A percentile compares a stretch with the other conserved stretches of the same genome.
phyloP scores from a whole-genome alignment of 2,113 vertebrate genomes.

The Mobula hypostoma region DNA sequence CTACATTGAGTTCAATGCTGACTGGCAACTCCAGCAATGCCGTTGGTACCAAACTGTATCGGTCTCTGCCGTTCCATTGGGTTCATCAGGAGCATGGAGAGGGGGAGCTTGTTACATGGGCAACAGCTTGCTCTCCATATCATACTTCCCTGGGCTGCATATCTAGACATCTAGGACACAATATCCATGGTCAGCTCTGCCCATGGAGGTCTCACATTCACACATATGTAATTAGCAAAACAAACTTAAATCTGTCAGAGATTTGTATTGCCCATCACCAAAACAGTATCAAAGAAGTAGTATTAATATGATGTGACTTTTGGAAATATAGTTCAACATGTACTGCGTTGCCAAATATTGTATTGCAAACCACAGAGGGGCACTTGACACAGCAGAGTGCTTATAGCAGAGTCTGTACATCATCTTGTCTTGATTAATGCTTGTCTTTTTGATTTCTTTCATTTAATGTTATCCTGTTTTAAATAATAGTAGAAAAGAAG shows the following conservation, averaged over 20 bases:
- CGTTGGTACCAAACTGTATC: too few relatives aligned
- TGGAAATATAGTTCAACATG: constrained; percentile 14
- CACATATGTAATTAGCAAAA: constrained; percentile 39
- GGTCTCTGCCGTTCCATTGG: too few relatives aligned
- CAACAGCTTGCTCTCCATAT: too few relatives aligned
- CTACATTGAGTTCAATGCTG: too few relatives aligned
- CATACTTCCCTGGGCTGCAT: too few relatives aligned
- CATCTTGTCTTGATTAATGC: constrained; percentile 13
- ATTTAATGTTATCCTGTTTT: background rate
- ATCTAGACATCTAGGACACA: too few relatives aligned
- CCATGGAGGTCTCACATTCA: too few relatives aligned
- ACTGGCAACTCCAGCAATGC: too few relatives aligned
- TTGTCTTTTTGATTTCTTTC: constrained; percentile 28
- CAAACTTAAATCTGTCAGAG: constrained; percentile 15
- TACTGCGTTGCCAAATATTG: background rate
- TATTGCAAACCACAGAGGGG: constrained; percentile 8
- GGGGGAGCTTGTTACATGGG: too few relatives aligned
- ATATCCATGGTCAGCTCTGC: too few relatives aligned
- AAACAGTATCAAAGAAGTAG: background rate
- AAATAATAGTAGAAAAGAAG: background rate
- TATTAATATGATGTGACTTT: background rate
- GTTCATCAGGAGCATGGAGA: too few relatives aligned
- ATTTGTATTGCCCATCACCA: background rate
- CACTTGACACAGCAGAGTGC: background rate
- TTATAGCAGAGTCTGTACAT: background rate